Conservation (phyloP, 2,113 vertebrate genomes). For the Syngnathus scovelli region DNA sequence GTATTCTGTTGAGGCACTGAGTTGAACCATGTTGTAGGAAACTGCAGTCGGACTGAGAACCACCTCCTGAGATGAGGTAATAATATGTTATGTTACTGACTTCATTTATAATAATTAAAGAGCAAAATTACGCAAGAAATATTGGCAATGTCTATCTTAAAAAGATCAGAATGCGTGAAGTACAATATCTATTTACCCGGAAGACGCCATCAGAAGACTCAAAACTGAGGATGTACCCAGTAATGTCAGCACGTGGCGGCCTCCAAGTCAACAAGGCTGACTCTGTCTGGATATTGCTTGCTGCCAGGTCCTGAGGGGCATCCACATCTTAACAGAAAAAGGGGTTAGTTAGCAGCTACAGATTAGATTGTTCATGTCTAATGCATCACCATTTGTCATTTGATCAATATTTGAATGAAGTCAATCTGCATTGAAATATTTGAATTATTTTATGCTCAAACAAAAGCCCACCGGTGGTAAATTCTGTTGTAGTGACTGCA, state of each 20-base stretch:
- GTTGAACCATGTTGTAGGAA: conserved; percentile 82
- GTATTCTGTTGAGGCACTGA: conserved; percentile 84
- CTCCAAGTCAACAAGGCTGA: conserved; percentile 84
- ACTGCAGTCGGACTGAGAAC: conserved; percentile 79
- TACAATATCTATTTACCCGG: conserved; percentile 69
- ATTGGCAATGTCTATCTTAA: neutral
- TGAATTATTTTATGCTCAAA: neutral
- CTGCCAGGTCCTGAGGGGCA: conserved; percentile 80
- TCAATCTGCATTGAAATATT: neutral
- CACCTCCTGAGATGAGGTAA: conserved; percentile 73
- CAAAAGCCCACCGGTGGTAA: conserved; percentile 80
- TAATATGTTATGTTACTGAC: neutral
- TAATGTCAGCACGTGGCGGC: conserved; percentile 82
- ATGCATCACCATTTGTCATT: neutral
- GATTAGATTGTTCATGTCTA: neutral
- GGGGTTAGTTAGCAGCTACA: neutral
- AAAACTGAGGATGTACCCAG: conserved; percentile 85
- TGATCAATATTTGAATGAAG: neutral
- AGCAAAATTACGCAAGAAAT: neutral
- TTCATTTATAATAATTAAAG: neutral
- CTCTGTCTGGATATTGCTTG: conserved; percentile 85
- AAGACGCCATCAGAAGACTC: conserved; percentile 79
- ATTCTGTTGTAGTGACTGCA: conserved; percentile 75
- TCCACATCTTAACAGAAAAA: conserved; percentile 77
- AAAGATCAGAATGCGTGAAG: neutral